Evolutionary conservation across 1,140 invertebrate genomes (phyloP).

Genomic region (Bicyclus anynana): DNA sequence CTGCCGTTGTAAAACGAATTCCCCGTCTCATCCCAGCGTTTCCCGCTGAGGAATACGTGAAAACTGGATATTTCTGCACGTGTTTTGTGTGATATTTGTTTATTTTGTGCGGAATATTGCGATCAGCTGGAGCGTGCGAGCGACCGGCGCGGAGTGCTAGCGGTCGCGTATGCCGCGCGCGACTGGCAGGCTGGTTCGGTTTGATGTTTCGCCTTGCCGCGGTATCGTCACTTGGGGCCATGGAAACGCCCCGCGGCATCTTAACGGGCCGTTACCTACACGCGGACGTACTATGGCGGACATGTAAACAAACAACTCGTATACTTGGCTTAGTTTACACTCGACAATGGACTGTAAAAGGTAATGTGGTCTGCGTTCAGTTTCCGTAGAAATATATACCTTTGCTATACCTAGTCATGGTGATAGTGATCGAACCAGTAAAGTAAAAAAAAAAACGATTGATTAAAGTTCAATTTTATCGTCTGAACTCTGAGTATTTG

Average conservation of each 20-base stretch:
- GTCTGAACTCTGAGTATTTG: too few relatives aligned
- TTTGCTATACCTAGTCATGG: too few relatives aligned
- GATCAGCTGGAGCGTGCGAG: slow-evolving; percentile 51
- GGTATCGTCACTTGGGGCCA: slow-evolving; percentile 19
- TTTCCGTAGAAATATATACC: background rate
- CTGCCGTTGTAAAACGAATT: slow-evolving; percentile 8
- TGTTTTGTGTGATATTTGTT: slow-evolving; percentile 34
- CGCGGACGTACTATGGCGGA: slow-evolving; percentile 55
- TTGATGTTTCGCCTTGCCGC: slow-evolving; percentile 1
- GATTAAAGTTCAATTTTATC: too few relatives aligned
- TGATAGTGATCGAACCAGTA: background rate
- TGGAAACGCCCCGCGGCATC: slow-evolving; percentile 43
- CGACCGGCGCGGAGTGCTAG: slow-evolving; percentile 32
- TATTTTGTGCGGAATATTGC: slow-evolving; percentile 27
- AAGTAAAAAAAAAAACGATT: too few relatives aligned
- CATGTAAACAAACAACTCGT: slow-evolving; percentile 68
- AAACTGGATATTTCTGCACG: slow-evolving; percentile 4
- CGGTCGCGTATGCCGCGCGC: slow-evolving; percentile 54
- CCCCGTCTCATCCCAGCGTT: slow-evolving; percentile 12
- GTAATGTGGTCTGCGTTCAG: slow-evolving; percentile 6
- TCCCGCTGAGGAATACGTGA: background rate
- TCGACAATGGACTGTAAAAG: slow-evolving; percentile 20
- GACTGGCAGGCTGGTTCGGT: slow-evolving; percentile 50
- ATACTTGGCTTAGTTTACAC: slow-evolving; percentile 25
- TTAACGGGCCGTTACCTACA: slow-evolving; percentile 59